Evolutionary conservation across 2,113 vertebrate species (phyloP).

Genomic region (Mesembrinibis cayennensis): DNA sequence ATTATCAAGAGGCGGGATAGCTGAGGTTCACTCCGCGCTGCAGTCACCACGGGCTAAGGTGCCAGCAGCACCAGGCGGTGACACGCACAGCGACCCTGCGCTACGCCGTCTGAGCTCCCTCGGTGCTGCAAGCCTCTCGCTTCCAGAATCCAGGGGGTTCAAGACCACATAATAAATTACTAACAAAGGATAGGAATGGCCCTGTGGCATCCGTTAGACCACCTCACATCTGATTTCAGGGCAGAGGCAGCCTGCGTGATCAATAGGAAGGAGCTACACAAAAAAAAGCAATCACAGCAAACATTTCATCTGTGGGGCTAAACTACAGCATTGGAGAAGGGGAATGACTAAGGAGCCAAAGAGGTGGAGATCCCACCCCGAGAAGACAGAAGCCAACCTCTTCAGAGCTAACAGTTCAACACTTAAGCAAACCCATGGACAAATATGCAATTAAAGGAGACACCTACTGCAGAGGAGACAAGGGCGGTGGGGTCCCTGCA

Average conservation of each 20-base stretch:
- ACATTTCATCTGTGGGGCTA: background rate
- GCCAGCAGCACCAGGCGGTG: background rate
- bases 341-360: background rate
- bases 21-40: background rate
- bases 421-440: background rate
- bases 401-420: background rate
- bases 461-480: background rate
- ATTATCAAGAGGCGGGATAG: background rate
- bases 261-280: background rate
- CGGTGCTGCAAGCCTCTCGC: fast-evolving
- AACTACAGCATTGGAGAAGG: background rate
- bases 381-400: background rate
- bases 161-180: background rate
- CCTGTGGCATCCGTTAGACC: too few species aligned
- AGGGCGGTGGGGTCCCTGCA: too few species aligned
- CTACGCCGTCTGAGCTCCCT: background rate
- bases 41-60: fast-evolving
- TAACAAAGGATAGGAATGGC: background rate
- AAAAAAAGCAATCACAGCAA: background rate
- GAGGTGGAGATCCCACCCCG: too few species aligned
- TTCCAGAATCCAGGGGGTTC: background rate
- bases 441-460: background rate
- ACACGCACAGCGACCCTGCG: background rate
- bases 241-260: background rate
- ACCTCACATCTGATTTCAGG: background rate